Conservation (phyloP, 2,113 vertebrate genomes). For the Donacobius atricapilla region DNA sequence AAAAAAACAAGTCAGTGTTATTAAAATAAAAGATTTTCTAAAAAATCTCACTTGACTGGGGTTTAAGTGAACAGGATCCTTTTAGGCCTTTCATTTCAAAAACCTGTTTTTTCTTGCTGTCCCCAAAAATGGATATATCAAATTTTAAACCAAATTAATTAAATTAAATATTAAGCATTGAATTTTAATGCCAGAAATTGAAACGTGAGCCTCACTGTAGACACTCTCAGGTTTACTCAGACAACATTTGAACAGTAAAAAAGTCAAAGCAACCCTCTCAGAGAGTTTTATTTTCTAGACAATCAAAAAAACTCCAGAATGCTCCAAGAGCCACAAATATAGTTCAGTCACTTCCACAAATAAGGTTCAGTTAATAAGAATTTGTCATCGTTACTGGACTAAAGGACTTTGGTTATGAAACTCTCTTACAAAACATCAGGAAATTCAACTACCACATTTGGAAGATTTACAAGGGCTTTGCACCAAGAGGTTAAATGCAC, state of each 20-base stretch:
- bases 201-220: neutral
- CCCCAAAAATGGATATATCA: neutral
- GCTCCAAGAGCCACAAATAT: slow-evolving; percentile 37
- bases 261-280: slow-evolving; percentile 25
- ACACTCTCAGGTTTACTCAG: neutral
- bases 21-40: neutral
- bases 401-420: slow-evolving; percentile 50
- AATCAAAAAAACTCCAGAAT: slow-evolving; percentile 40
- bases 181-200: neutral
- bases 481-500: neutral
- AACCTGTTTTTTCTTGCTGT: neutral
- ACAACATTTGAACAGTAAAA: neutral
- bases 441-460: neutral
- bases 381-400: neutral
- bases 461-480: slow-evolving; percentile 35
- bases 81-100: neutral
- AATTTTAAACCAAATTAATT: neutral
- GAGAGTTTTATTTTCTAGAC: slow-evolving; percentile 59
- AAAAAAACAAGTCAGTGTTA: neutral
- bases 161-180: neutral
- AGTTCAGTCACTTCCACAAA: slow-evolving; percentile 34
- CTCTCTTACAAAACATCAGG: slow-evolving; percentile 48
- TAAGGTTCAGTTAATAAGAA: neutral
- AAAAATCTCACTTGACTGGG: neutral
- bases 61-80: neutral